Percentiles rank a stretch among this genome's conserved stretches.
Conservation (phyloP, 2,113 vertebrate species). For the Limanda limanda region DNA sequence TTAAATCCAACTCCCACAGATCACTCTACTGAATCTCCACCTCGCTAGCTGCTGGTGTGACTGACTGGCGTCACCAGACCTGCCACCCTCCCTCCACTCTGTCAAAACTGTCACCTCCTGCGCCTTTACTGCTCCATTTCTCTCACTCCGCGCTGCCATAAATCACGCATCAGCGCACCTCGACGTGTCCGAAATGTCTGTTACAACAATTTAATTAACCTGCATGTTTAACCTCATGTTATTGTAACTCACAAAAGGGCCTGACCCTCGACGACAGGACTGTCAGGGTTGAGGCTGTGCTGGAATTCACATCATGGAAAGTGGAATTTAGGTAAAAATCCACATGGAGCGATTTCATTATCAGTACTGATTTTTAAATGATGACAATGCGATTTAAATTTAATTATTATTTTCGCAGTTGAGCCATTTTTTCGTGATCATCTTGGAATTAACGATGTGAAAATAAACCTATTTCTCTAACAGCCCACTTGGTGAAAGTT, state of each 20-base stretch:
- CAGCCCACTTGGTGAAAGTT: slow-evolving; percentile 44
- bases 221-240: slow-evolving; percentile 10
- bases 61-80: slow-evolving; percentile 73
- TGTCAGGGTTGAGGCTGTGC: not conserved
- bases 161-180: slow-evolving; percentile 33
- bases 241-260: not conserved
- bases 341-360: not conserved
- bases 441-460: not conserved
- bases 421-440: no score
- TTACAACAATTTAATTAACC: slow-evolving; percentile 23
- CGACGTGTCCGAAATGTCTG: slow-evolving; percentile 47
- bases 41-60: slow-evolving; percentile 3
- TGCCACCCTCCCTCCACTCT: slow-evolving; percentile 53
- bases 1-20: not conserved
- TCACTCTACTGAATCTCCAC: not conserved
- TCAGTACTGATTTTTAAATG: no score
- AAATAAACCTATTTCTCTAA: not conserved
- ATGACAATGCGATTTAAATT: no score
- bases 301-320: not conserved
- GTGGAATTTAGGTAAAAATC: not conserved
- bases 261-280: not conserved
- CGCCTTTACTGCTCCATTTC: slow-evolving; percentile 55
- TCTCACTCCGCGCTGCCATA: slow-evolving; percentile 45
- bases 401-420: no score
- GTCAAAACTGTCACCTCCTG: slow-evolving; percentile 66